Evolutionary conservation across 2,888 invertebrate genomes (phyloP), one percentile per base, ranked within the genome.

Genomic region (Ornithoptera priamus): DNA sequence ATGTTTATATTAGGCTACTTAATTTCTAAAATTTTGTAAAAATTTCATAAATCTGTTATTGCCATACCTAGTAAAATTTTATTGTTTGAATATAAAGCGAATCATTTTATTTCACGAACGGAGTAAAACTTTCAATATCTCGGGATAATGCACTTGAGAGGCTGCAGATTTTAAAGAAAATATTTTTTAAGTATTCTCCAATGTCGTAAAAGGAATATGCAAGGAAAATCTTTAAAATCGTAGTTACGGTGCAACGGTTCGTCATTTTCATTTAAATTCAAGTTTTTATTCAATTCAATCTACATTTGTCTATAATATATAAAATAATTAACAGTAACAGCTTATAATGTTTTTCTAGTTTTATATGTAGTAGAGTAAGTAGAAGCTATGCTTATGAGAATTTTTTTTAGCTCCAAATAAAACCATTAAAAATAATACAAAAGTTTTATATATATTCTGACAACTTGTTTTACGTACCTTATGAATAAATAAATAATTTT

Each of bases 111-210:
- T 50, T 50, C 50, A 17, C 64, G 12, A 64, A 18, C 18, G 17
- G 18, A 50, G 50, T 50, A 50, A 17, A 50, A 50, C 50, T 50
- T 50, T 50, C 50, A 50, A 50, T 50, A 50, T 50, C 50, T 17
- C 10, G 8, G 39, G 10, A 39, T 10, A 39, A 7, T 39, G 39
- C 39, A 10, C 39, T 39, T 39, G 17, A 18, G 50, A 18, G 18
- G 5, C 50, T 17, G 50, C 0, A 50, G 50, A 50, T 50, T 15
- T 50, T 17, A 50, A 50, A 46, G 59, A 59, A 59, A 65, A 59
- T 65, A 59, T 18, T 59, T 59, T 65, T 22, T 59, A 65, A 65
- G n/a, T 46, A 46, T 50, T 59, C 59, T 65, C n/a, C 24, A 18
- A 59, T 46, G n/a, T 50, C 50, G 50, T 50, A 50, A 50, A 50